phyloP scores from a whole-genome alignment of 64 coral and sea anemone genomes.

The Pocillopora verrucosa region DNA sequence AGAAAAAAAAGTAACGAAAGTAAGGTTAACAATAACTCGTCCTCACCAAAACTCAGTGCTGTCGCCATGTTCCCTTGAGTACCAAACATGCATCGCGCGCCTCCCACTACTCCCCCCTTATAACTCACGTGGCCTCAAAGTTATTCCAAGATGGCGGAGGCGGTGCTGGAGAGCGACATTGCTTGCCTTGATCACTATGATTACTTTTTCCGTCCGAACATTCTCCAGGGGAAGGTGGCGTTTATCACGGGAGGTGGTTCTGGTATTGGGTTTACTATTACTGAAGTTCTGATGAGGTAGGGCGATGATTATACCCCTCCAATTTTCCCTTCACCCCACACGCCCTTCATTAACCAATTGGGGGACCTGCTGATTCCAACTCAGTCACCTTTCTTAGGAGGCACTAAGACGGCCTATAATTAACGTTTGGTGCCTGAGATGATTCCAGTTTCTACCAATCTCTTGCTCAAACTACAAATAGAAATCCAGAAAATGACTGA shows the following conservation, averaged over 20 bases:
- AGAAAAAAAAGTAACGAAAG: background rate
- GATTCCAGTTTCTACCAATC: too few species aligned
- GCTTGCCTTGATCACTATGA: slow-evolving; percentile 67
- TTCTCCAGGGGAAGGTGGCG: slow-evolving; percentile 82
- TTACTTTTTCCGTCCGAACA: slow-evolving; percentile 78
- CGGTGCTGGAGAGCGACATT: slow-evolving; percentile 1
- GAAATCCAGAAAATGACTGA: too few species aligned
- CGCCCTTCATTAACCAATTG: too few species aligned
- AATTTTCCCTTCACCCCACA: too few species aligned
- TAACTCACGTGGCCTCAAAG: slow-evolving; percentile 30
- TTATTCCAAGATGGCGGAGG: slow-evolving; percentile 58
- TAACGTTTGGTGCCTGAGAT: too few species aligned
- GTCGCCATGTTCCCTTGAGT: slow-evolving; percentile 60
- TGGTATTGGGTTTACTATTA: slow-evolving; percentile 90
- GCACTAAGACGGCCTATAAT: too few species aligned
- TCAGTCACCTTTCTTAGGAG: too few species aligned
- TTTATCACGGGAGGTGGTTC: slow-evolving; percentile 91
- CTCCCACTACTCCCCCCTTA: background rate
- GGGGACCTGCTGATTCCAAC: too few species aligned
- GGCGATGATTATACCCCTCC: background rate
- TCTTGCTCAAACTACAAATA: too few species aligned
- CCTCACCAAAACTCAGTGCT: slow-evolving; percentile 74
- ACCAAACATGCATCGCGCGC: slow-evolving; percentile 33
- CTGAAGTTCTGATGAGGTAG: slow-evolving; percentile 93
- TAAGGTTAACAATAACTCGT: background rate